Base-by-base conservation (phyloP, 1,140 invertebrate genomes). In the Coenobita brevimanus region DNA sequence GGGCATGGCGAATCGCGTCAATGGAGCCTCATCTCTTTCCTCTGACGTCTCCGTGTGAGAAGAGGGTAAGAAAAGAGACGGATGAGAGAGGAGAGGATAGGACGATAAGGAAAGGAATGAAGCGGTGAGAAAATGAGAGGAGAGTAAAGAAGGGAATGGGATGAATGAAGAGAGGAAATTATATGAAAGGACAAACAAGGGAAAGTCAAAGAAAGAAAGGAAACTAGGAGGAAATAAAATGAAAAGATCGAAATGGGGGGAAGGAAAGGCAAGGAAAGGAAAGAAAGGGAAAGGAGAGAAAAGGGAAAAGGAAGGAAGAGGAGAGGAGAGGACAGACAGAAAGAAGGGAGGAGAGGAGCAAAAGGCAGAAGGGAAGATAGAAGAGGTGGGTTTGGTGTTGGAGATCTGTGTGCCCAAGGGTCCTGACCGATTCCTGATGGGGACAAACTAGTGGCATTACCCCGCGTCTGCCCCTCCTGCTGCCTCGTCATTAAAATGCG, bases 381-480 rank as follows among this genome's bases (percentile, higher is more conserved):
- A 4, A 69, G 24, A 69, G 24, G 33, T 27, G 1, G 24, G 33
- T 69, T n/a, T n/a, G n/a, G 41, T 46, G 15, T 27, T 36, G 38
- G 27, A 27, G 21, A 38, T 24, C 78, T 80, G 15, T 4, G 24
- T 24, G 24, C 57, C 54, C 33, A 33, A 60, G 27, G 46, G 50
- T 60, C 54, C n/a, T 41, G 60, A 36, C 76, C 43, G 36, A 73
- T 69, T 84, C 71, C 71, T 78, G 84, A 87, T 69, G 76, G 62
- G 75, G 76, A 87, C 84, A 87, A 87, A 87, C 80, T 80, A 80
- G 75, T 30, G 84, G 54, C 84, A 80, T 87, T 87, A 36, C 76
- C 82, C 76, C 76, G 75, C 41, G 46, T 79, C 73, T 43, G 73
- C 62, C 43, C 75, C 84, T 87, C 84, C 76, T 80, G 84, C 75